These are phyloP conservation scores for Phymatocera aterrima DNA, from an alignment of 2,888 invertebrate genomes.

Conservation along the genomic window DNA sequence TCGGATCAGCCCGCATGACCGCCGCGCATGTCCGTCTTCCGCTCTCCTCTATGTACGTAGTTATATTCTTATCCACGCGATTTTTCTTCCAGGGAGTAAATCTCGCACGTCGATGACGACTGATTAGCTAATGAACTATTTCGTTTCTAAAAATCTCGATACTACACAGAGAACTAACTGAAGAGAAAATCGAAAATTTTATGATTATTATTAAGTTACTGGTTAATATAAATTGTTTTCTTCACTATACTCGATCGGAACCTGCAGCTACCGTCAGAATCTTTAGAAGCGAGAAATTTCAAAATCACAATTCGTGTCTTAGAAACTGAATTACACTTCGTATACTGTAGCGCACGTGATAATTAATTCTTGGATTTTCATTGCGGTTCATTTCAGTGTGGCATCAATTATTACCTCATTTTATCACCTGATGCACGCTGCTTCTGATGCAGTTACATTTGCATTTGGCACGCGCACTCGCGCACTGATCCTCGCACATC, in stretches of 20 bases:
- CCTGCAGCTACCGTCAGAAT: too few relatives aligned
- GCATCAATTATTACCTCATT: background rate
- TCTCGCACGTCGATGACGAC: too few relatives aligned
- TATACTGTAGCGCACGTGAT: conserved; percentile 5
- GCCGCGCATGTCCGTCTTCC: conserved; percentile 51
- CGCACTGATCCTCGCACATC: conserved; percentile 22
- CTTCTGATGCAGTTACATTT: background rate
- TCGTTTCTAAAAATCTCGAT: too few relatives aligned
- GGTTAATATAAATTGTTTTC: too few relatives aligned
- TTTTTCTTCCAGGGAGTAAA: background rate
- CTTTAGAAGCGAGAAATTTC: too few relatives aligned
- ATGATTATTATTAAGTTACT: too few relatives aligned
- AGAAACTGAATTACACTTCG: conserved; percentile 18
- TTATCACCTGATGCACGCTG: conserved; percentile 6
- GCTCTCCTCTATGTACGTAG: conserved; percentile 18
- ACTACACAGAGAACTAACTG: too few relatives aligned
- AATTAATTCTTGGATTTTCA: background rate
- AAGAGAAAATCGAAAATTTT: too few relatives aligned
- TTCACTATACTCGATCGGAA: too few relatives aligned
- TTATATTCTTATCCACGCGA: background rate
- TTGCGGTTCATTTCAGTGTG: background rate
- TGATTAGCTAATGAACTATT: too few relatives aligned
- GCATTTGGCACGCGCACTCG: conserved; percentile 40
- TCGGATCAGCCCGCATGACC: conserved; percentile 58
- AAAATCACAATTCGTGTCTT: too few relatives aligned